Base-by-base conservation (phyloP, 1,140 invertebrate species). In the Phymorhynchus buccinoides region DNA sequence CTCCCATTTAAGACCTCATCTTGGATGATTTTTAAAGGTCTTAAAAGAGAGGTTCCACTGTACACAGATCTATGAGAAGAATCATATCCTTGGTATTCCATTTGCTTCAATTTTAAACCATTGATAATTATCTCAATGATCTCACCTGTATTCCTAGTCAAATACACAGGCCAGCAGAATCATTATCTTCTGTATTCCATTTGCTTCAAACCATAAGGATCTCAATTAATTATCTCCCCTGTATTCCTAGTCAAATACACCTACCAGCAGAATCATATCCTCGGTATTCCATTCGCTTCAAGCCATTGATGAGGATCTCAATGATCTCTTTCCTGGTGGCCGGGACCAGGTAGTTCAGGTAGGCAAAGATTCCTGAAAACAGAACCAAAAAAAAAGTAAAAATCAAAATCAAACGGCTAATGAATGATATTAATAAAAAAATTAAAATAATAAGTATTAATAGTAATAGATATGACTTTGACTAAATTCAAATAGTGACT, bases 191-290 rank as follows among this genome's bases (percentile, higher is more conserved):
- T 48, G 44, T 48, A 48, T 9, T 9, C 6, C 44, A 6, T 48
- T n/a, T n/a, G n/a, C n/a, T n/a, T n/a, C n/a, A n/a, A n/a, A n/a
- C n/a, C n/a, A n/a, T n/a, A n/a, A n/a, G n/a, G 9, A 71, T 71
- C 12, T 32, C 56, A 39, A 37, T 77, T 22, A 77, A 32, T 18
- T 39, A 77, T 37, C 41, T 77, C 4, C 32, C 30, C 3, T 9
- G 37, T 27, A 32, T 71, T 27, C 68, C 9, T 27, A n/a, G 35
- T 37, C 32, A 27, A 30, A 30, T 41, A 12, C 35, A 35, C n/a
- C 22, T 77, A 93, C 97, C 97, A 90, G 99, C 98, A 71, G 99
- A 99, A 94, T 99, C 99, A 95, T 99, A 99, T 86, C 99, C 99
- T 91, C 99, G 96, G 94, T 99, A 99, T 95, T 99, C 99, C 86